Evolutionary conservation across 1,140 invertebrate genomes (phyloP).

Genomic region (Lethrus apterus): DNA sequence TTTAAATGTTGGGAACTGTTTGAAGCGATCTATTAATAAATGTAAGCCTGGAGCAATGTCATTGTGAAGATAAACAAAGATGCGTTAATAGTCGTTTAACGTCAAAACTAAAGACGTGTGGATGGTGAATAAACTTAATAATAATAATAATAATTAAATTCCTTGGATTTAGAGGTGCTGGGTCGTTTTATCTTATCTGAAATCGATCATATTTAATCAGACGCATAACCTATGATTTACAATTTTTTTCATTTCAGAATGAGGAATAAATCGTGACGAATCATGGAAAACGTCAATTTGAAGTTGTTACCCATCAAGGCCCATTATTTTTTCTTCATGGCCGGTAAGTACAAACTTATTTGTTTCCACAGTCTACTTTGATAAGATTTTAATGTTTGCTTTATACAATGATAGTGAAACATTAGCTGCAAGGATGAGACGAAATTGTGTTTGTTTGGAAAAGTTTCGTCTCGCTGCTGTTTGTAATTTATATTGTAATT

Average conservation of each 20-base stretch:
- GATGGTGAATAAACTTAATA: too few relatives aligned
- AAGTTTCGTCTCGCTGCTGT: neutral
- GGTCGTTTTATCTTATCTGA: neutral
- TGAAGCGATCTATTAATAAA: too few relatives aligned
- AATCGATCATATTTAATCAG: neutral
- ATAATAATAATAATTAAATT: too few relatives aligned
- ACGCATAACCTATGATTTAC: neutral
- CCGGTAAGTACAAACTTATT: conserved; percentile 49
- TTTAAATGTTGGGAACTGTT: too few relatives aligned
- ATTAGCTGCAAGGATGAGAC: too few relatives aligned
- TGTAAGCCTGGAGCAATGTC: too few relatives aligned
- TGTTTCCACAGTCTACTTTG: neutral
- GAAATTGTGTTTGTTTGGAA: neutral
- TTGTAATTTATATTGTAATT: neutral
- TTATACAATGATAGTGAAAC: too few relatives aligned
- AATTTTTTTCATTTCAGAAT: neutral
- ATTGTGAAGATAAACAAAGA: too few relatives aligned
- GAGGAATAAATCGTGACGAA: neutral
- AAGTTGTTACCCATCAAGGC: conserved; percentile 66
- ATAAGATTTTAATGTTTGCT: too few relatives aligned
- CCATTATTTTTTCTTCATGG: conserved; percentile 76
- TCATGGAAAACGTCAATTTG: conserved; percentile 49
- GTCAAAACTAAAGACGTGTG: too few relatives aligned
- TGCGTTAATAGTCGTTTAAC: too few relatives aligned
- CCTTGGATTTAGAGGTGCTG: neutral